phyloP scores from a whole-genome alignment of 1,140 invertebrate genomes.

The Cheumatopsyche charites region DNA sequence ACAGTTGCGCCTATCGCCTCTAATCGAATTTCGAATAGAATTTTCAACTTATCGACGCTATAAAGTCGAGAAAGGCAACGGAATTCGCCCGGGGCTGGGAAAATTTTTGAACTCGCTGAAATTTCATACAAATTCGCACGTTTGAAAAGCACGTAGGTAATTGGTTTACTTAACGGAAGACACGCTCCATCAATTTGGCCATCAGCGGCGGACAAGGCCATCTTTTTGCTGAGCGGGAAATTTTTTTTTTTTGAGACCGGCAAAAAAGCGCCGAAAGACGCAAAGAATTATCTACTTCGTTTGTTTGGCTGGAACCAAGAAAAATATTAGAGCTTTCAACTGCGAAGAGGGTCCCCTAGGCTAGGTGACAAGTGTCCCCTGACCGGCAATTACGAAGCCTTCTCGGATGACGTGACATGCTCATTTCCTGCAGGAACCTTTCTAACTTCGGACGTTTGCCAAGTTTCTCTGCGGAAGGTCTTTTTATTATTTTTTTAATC shows the following conservation, averaged over 20 bases:
- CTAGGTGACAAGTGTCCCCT: constrained; percentile 1
- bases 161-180: constrained; percentile 48
- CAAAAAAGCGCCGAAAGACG: background rate
- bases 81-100: too few relatives aligned
- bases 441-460: too few relatives aligned
- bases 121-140: constrained; percentile 37
- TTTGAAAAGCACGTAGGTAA: constrained; percentile 38
- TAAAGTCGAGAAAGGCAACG: too few relatives aligned
- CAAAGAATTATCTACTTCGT: constrained; percentile 11
- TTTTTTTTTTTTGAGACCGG: too few relatives aligned
- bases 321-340: background rate
- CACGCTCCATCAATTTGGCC: constrained; percentile 47
- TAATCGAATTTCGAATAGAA: too few relatives aligned
- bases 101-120: too few relatives aligned
- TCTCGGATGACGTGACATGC: constrained; percentile 1
- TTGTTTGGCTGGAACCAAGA: constrained; percentile 5
- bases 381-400: constrained; percentile 7
- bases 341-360: background rate
- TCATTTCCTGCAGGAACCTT: background rate
- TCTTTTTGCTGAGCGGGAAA: constrained; percentile 45
- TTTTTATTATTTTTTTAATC: too few relatives aligned
- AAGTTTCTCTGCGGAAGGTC: too few relatives aligned
- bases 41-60: too few relatives aligned
- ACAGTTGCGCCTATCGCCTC: too few relatives aligned
- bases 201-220: constrained; percentile 36